These are phyloP conservation scores for Polydrusus tereticollis DNA, from an alignment of 2,888 invertebrate species.

Conservation along the genomic window DNA sequence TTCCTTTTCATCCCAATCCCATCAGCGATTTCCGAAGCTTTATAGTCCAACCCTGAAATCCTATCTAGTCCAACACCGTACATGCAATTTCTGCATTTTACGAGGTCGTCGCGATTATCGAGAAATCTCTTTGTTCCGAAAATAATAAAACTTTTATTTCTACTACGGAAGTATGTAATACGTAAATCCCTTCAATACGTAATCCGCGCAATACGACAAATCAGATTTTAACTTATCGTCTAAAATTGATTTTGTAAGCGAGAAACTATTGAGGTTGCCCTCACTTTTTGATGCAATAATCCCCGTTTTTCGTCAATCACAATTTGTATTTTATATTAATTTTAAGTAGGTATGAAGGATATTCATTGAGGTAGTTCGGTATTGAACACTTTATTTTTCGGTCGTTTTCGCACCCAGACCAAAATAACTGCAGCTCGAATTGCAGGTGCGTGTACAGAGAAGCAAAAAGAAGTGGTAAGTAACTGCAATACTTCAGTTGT, in stretches of 20 bases:
- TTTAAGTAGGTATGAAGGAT: no score
- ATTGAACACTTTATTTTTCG: no score
- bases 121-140: neutral
- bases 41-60: neutral
- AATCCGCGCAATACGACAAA: neutral
- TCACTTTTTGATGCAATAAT: no score
- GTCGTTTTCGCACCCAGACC: no score
- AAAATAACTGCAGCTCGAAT: no score
- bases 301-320: no score
- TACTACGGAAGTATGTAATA: neutral
- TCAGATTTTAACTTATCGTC: neutral
- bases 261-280: neutral
- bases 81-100: neutral
- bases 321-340: no score
- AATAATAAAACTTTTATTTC: conserved; percentile 6
- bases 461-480: no score
- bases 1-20: no score
- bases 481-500: no score
- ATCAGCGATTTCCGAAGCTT: neutral
- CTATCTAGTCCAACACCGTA: neutral
- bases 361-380: no score
- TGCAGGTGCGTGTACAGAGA: no score
- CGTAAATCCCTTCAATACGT: neutral
- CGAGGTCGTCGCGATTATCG: neutral
- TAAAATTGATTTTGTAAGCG: neutral